phyloP scores from a whole-genome alignment of 2,113 vertebrate species.

The Menura novaehollandiae region DNA sequence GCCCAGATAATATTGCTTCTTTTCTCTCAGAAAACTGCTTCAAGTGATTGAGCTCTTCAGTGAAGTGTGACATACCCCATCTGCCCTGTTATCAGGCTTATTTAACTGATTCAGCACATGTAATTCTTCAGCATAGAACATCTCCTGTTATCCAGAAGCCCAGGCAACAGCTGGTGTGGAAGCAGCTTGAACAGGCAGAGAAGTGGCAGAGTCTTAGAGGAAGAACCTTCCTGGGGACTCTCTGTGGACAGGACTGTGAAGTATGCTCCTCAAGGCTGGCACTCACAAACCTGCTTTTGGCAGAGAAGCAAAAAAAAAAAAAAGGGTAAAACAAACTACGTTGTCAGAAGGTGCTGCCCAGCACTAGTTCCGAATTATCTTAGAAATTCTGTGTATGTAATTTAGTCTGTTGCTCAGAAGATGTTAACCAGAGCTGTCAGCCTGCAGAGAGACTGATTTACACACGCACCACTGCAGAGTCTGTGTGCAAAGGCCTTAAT shows the following conservation, averaged over 20 bases:
- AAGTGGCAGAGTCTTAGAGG: background rate
- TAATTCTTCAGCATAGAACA: background rate
- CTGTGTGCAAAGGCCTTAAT: background rate
- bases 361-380: background rate
- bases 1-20: background rate
- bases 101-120: background rate
- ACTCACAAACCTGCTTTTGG: background rate
- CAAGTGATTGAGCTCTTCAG: background rate
- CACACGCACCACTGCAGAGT: background rate
- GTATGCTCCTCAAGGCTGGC: background rate
- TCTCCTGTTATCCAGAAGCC: background rate
- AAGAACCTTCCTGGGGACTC: background rate
- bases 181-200: background rate
- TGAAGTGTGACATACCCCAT: background rate
- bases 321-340: background rate
- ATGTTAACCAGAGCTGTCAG: background rate
- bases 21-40: background rate
- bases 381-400: background rate
- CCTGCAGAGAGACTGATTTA: background rate
- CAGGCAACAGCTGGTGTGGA: background rate
- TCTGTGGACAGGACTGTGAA: background rate
- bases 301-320: background rate
- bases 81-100: background rate
- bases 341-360: background rate
- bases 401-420: background rate